Evolutionary conservation across 1,140 invertebrate species (phyloP), one percentile per base, ranked within the genome.

Genomic region (Alviniconcha marisindica): DNA sequence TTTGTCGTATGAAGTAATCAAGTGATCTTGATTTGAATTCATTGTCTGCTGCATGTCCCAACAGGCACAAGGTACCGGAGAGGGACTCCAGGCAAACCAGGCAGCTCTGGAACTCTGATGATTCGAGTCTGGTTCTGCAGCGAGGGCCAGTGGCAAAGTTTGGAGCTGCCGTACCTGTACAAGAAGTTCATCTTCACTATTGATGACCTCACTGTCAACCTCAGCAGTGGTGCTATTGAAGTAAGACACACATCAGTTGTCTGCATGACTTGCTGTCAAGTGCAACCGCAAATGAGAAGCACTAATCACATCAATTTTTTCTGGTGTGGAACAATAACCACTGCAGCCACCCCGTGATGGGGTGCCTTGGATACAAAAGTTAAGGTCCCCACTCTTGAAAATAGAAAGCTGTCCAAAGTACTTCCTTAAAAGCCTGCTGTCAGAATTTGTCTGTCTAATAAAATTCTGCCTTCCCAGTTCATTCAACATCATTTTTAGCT

Each of bases 101-200:
- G 90, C 31, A 84, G 80, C 56, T 87, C 90, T 1, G 90, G 90
- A 4, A 84, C 85, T 48, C 79, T 91, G 36, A 33, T 63, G 21
- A 60, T 90, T 5, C 84, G 83, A n/a, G 79, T 91, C 63, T 87
- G 71, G 81, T 15, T 82, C 18, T 77, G 48, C 48, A 15, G 4
- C 33, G 81, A 74, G 38, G 40, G 38, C 33, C 54, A 36, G 31
- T 82, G 73, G 71, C 40, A 42, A 4, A 77, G 24, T 12, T 0
- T 82, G 40, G 66, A 73, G 36, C 48, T 85, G n/a, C 69, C 80
- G 18, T 78, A 85, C 71, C 40, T 51, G 44, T n/a, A 36, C 33
- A 78, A 78, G 28, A 77, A 73, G 21, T 85, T 74, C n/a, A 12
- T 18, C 60, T 76, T 85, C 51, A 36, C 48, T 33, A 21, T 82